Base-by-base conservation (phyloP, 2,888 invertebrate genomes). In the Mythimna vitellina region DNA sequence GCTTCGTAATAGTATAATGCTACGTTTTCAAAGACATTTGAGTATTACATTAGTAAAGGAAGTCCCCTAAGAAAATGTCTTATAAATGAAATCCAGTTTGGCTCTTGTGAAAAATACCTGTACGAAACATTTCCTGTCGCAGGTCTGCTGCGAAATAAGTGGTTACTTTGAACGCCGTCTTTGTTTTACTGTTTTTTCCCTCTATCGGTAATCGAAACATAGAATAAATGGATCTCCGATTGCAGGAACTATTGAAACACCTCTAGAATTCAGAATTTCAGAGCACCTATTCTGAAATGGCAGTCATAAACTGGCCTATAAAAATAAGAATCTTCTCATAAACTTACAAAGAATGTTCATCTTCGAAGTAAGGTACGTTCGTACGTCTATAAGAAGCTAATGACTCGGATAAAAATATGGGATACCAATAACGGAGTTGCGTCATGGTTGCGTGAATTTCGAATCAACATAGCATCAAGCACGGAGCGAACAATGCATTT, bases 391-490 rank as follows among this genome's bases (percentile, higher is more conserved):
- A 70, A 70, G 62, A 67, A 78, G 25, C 75, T 79, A 81, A 81
- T 76, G 75, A 51, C 32, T 73, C 74, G 57, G 56, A 77, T 82
- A 76, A 69, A 70, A 75, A 82, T 80, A 80, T 77, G 68, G 77
- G 67, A 72, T 72, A 69, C 71, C 74, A 72, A 65, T 81, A 82
- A 84, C 86, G 82, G 84, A 46, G 64, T 20, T 63, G 65, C 76
- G 79, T 79, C 84, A 75, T 65, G 84, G 84, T 53, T 81, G 79
- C 86, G 64, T 85, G 86, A 81, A 82, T 83, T 83, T 74, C 64
- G 73, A 78, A 78, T 78, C 56, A 62, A 68, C 70, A 72, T 77
- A 61, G 63, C 70, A 81, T 68, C 67, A 64, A 67, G 73, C 63
- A 71, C 73, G 63, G 64, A 61, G 60, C 57, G 60, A 58, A 80